Percentiles rank a stretch among this genome's conserved stretches.
phyloP scores from a whole-genome alignment of 2,113 vertebrate genomes.

The Crotalus viridis region DNA sequence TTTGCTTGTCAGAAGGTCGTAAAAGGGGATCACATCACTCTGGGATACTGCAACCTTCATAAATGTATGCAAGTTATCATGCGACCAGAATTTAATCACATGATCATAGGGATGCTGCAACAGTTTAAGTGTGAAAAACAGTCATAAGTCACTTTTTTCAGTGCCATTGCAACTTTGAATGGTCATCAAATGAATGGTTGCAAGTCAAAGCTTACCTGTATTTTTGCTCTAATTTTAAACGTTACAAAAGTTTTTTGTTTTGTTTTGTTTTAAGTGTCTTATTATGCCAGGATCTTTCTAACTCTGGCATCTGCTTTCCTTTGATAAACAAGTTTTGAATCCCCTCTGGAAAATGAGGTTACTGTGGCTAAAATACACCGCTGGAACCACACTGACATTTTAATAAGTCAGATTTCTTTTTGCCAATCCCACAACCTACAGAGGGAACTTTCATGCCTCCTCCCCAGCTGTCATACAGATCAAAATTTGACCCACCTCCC shows the following conservation, averaged over 20 bases:
- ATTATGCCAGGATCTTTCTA: background rate
- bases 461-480: background rate
- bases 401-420: background rate
- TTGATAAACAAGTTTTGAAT: background rate
- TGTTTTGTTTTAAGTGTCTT: too few species aligned
- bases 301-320: background rate
- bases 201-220: background rate
- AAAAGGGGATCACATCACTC: background rate
- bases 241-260: background rate
- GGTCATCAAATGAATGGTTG: background rate
- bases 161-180: background rate
- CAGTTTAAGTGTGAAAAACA: background rate
- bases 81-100: background rate
- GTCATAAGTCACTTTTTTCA: background rate
- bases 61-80: background rate
- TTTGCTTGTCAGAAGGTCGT: background rate
- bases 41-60: accelerated
- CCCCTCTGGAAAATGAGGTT: background rate
- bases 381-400: background rate
- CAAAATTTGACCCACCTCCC: background rate
- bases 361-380: background rate
- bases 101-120: background rate
- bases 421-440: background rate
- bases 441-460: background rate
- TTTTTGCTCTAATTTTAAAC: background rate